Evolutionary conservation across 2,797 vertebrate genomes (phyloP).

Genomic region (Adelosebastes latens): DNA sequence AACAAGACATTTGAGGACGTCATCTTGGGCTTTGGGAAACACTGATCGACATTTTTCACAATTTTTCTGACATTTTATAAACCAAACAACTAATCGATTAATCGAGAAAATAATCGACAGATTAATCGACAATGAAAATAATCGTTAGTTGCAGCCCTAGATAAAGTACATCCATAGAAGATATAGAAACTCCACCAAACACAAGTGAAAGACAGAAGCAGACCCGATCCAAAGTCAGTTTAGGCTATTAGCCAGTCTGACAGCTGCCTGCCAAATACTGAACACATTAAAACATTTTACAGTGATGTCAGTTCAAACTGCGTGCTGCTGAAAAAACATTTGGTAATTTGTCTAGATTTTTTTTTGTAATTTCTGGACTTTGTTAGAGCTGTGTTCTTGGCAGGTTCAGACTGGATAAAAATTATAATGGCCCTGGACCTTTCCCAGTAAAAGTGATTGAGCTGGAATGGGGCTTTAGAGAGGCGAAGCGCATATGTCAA

Average conservation of each 20-base stretch:
- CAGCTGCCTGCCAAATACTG: slow-evolving; percentile 31
- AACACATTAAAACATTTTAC: slow-evolving; percentile 22
- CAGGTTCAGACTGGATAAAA: slow-evolving; percentile 3
- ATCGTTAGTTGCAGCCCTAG: no score
- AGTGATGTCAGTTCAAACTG: slow-evolving; percentile 5
- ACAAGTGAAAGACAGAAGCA: background rate
- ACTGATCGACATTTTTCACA: no score
- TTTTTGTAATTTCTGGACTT: slow-evolving; percentile 11
- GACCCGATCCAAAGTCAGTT: background rate
- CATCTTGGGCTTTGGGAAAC: no score
- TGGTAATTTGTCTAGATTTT: slow-evolving; percentile 22
- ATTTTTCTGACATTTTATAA: no score
- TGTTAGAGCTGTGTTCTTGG: slow-evolving; percentile 9
- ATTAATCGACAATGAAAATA: no score
- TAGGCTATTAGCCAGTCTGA: slow-evolving; percentile 5
- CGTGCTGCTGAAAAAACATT: slow-evolving; percentile 26
- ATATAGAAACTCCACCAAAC: background rate
- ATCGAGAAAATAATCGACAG: no score
- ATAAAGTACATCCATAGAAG: background rate
- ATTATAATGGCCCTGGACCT: slow-evolving; percentile 33
- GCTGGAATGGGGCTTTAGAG: slow-evolving; percentile 14
- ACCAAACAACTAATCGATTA: no score
- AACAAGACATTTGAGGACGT: no score
- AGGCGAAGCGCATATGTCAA: slow-evolving; percentile 15
- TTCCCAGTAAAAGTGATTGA: slow-evolving; percentile 34